Evolutionary conservation across 2,113 vertebrate genomes (phyloP), one percentile per base, ranked within the genome.

Genomic region (Cynocephalus volans): DNA sequence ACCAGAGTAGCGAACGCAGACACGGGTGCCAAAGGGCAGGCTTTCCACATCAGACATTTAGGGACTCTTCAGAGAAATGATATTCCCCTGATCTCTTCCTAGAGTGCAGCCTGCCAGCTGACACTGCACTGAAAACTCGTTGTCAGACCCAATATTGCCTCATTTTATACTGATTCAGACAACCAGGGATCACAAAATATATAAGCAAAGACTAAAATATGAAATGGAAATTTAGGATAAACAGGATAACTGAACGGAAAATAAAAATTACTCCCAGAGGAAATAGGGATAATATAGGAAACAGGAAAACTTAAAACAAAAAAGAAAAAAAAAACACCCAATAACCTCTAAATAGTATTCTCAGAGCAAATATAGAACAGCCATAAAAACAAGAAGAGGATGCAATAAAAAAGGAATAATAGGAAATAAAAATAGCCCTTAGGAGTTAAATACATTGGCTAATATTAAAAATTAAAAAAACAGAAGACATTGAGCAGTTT

Each of bases 181-280:
- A 85, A 62, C 45, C 72, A 80, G 64, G 19, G 31, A 72, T 80
- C 80, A 87, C 17, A 85, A 83, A 92, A 84, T 41, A 41, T 14
- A 31, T 1, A 58, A 60, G 17, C 24, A 48, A 91, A 85, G 73
- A 31, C 70, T 62, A 64, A 48, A 48, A 73, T 64, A 12, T 45
- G 48, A 72, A 76, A 79, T 58, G 65, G 64, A 96, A 88, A 72
- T 62, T 83, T 7, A 52, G 65, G 23, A 72, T 54, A 70, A 88
- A 86, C 7, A 73, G 62, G 54, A 69, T 31, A 58, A 56, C 28
- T 26, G 56, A 86, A 65, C 65, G 9, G 75, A 26, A 97, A 92
- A 77, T 56, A 70, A 87, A 54, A 94, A 85, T 26, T 23, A 85
- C 12, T 77, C 31, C 45, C 31, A 19, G 72, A 70, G 33, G 31